phyloP scores from a whole-genome alignment of 2,797 vertebrate species.

The Podarcis lilfordi region DNA sequence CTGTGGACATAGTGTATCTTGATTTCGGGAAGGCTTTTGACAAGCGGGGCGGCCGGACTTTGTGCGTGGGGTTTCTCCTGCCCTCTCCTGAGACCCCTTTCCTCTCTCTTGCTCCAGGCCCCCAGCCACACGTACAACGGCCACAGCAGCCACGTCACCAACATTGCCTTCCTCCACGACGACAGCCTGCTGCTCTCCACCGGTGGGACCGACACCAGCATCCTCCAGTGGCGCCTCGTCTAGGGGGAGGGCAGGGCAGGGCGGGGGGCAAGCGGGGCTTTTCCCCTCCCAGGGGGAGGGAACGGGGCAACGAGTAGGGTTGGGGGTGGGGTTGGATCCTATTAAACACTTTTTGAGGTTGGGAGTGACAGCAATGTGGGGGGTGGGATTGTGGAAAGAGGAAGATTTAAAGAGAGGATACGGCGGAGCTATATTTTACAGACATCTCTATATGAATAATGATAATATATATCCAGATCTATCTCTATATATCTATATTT shows the following conservation, averaged over 20 bases:
- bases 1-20: no score
- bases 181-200: conserved; percentile 86
- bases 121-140: conserved; percentile 86
- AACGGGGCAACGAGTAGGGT: not conserved
- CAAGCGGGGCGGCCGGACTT: not conserved
- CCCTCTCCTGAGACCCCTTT: not conserved
- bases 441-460: conserved; percentile 37
- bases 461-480: conserved; percentile 29
- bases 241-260: conserved; percentile 55
- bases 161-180: conserved; percentile 89
- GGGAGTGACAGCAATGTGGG: not conserved
- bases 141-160: conserved; percentile 96
- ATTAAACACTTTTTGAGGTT: conserved; percentile 46
- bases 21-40: not conserved
- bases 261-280: not conserved
- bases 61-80: not conserved
- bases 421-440: conserved; percentile 30
- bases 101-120: conserved; percentile 74
- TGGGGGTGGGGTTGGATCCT: conserved; percentile 59
- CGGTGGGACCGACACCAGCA: conserved; percentile 91
- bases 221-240: conserved; percentile 88
- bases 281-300: not conserved
- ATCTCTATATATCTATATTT: conserved; percentile 42
- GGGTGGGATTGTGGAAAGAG: not conserved
- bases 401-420: not conserved